phyloP scores from a whole-genome alignment of 2,888 invertebrate genomes.

The Copidosoma aretas region DNA sequence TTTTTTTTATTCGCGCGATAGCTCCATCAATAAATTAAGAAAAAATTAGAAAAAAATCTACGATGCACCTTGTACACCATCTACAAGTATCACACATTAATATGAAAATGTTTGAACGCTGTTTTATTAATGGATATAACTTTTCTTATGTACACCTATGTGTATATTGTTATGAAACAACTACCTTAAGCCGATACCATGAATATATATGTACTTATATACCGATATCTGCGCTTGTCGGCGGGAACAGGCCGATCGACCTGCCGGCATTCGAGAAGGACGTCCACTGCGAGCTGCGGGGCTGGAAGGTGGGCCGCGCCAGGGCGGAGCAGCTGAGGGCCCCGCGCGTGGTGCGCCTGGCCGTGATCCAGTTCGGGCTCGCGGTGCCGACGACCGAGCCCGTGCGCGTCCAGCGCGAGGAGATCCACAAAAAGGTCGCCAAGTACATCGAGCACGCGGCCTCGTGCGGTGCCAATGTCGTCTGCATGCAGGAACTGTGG shows the following conservation, averaged over 20 bases:
- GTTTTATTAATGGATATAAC: too few relatives aligned
- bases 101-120: too few relatives aligned
- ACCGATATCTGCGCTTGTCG: background rate
- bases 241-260: conserved; percentile 57
- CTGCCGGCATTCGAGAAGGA: conserved; percentile 61
- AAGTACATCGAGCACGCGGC: conserved; percentile 80
- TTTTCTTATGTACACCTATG: too few relatives aligned
- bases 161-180: too few relatives aligned
- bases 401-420: conserved; percentile 76
- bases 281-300: conserved; percentile 75
- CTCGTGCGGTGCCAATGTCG: conserved; percentile 79
- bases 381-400: conserved; percentile 78
- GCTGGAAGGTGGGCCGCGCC: conserved; percentile 72
- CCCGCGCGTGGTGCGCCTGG: conserved; percentile 78
- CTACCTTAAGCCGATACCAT: too few relatives aligned
- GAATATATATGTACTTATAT: too few relatives aligned
- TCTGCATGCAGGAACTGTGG: conserved; percentile 98
- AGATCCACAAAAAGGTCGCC: conserved; percentile 77
- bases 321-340: conserved; percentile 73
- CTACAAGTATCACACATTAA: too few relatives aligned
- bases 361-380: conserved; percentile 87
- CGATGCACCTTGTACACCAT: too few relatives aligned
- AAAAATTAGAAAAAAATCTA: too few relatives aligned
- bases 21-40: too few relatives aligned
- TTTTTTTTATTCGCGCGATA: too few relatives aligned